Evolutionary conservation across 2,888 invertebrate genomes (phyloP).

Genomic region (Gryllus longicercus): DNA sequence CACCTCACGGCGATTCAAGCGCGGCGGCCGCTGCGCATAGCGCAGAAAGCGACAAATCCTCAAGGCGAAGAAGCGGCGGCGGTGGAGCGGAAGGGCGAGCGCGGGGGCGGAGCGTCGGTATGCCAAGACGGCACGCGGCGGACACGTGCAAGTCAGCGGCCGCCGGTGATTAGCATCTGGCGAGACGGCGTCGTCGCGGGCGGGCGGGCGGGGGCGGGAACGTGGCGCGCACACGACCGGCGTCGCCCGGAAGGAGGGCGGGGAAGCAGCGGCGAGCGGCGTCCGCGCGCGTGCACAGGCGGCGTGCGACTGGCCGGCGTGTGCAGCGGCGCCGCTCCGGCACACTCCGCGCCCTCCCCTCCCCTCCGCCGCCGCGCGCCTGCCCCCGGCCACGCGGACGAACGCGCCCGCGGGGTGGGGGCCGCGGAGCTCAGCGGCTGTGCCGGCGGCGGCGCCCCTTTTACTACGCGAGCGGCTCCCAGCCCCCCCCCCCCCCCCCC

Average conservation of each 20-base stretch:
- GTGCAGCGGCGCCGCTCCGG: slow-evolving; percentile 4
- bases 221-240: background rate
- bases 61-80: background rate
- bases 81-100: background rate
- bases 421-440: background rate
- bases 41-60: background rate
- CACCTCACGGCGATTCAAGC: background rate
- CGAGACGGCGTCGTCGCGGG: background rate
- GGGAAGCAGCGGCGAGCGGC: slow-evolving; percentile 47
- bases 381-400: slow-evolving; percentile 3
- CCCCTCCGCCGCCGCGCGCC: background rate
- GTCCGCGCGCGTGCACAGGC: slow-evolving; percentile 47
- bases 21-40: background rate
- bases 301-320: slow-evolving; percentile 49
- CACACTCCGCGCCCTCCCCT: slow-evolving; percentile 22
- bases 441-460: too few relatives aligned
- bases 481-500: too few relatives aligned
- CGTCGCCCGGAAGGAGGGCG: slow-evolving; percentile 41
- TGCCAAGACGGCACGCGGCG: background rate
- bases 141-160: background rate
- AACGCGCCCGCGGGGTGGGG: background rate
- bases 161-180: slow-evolving; percentile 11
- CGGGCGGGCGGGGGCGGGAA: background rate
- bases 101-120: background rate
- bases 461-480: too few relatives aligned